These are phyloP conservation scores for Zeuzera pyrina DNA, from an alignment of 2,888 invertebrate species.

Conservation along the genomic window DNA sequence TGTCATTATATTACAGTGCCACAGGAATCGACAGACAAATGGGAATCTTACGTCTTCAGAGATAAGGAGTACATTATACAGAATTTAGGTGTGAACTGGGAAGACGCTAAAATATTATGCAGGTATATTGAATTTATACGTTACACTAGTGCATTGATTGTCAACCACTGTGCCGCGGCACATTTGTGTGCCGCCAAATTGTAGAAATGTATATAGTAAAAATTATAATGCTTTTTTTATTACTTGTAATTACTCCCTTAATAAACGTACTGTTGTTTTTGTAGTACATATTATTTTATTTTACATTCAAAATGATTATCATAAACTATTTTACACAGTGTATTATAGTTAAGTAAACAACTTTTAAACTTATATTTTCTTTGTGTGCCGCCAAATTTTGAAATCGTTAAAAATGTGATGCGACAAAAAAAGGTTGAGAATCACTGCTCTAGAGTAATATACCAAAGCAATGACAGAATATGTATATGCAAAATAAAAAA, in stretches of 20 bases:
- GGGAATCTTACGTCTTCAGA: conserved; percentile 51
- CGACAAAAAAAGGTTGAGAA: not conserved
- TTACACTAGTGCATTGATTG: not conserved
- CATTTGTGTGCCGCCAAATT: too few relatives aligned
- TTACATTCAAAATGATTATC: too few relatives aligned
- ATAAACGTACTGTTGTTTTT: too few relatives aligned
- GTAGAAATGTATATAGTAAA: too few relatives aligned
- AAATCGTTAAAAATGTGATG: not conserved
- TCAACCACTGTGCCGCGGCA: not conserved
- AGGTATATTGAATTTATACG: conserved; percentile 25
- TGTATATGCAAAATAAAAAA: too few relatives aligned
- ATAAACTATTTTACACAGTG: too few relatives aligned
- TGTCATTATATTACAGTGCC: conserved; percentile 39
- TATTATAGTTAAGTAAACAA: not conserved
- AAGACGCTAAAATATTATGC: conserved; percentile 56
- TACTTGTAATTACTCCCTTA: too few relatives aligned
- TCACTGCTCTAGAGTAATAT: not conserved
- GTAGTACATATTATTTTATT: too few relatives aligned
- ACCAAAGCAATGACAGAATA: not conserved
- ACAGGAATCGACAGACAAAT: conserved; percentile 29
- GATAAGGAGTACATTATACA: conserved; percentile 59
- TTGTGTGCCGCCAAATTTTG: too few relatives aligned
- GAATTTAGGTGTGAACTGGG: conserved; percentile 58
- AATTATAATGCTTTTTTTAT: too few relatives aligned
- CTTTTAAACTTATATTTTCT: not conserved